Base-by-base conservation (phyloP, 2,797 vertebrate genomes). In the Cichlasoma orientale region DNA sequence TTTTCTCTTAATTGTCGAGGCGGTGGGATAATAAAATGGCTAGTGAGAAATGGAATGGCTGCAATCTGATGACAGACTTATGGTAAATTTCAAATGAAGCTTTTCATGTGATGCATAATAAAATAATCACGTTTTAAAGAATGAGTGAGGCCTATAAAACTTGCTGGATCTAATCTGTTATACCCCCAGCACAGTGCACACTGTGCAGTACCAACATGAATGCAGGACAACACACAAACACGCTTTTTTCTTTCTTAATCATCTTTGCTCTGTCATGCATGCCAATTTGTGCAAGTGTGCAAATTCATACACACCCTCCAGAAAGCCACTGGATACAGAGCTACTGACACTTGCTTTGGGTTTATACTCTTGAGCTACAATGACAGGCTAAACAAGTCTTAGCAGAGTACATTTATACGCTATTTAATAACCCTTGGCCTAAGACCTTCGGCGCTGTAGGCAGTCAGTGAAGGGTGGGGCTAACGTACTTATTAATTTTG, bases 301-400 rank as follows among this genome's bases (percentile, higher is more conserved):
- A 81, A 74, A 79, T 52, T 47, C 59, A 63, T 33, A 73, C 36
- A 77, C 44, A 75, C 16, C 1, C 33, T 61, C 59, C 31, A 72
- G 21, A 63, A 54, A 86, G 76, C 33, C 72, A 82, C 86, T 84
- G 72, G 83, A 87, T 86, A 83, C 78, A 75, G 77, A 86, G 74
- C 83, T 77, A 82, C 74, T 88, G 86, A 91, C 82, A 85, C 80
- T 69, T 80, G 71, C 54, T 85, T 83, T 85, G 78, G 73, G 86
- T 75, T 82, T 88, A 92, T 89, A 90, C 83, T 90, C 79, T 85
- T 27, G 84, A 89, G 90, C 88, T 79, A 92, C 82, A 53, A 14
- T 16, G 55, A 95, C 90, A 91, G 84, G 89, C 81, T 72, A 79
- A 95, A 93, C 96, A 96, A 95, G 96, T 95, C 95, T 89, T 94